Evolutionary conservation across 1,140 invertebrate species (phyloP), one percentile per base, ranked within the genome.

Genomic region (Pogonus chalceus): DNA sequence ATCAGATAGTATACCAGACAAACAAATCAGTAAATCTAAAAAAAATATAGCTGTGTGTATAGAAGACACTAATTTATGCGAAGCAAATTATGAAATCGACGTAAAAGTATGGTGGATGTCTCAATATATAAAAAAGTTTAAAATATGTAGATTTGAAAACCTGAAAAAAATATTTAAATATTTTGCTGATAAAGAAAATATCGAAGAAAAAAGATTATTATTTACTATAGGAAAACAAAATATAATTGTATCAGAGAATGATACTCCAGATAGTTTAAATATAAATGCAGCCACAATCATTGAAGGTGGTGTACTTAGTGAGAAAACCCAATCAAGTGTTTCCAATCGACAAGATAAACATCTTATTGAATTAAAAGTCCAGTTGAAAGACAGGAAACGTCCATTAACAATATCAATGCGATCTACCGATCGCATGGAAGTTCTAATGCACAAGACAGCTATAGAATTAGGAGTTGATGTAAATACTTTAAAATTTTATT

Each of bases 201-300:
- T 59, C 4, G 31, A 55, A 2, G 10, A 23, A 10, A 56, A 61
- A 24, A 50, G 54, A 35, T 31, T 61, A 2, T 47, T 61, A 7
- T 52, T 61, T 14, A 61, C 57, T 1, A 49, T 61, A 1, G n/a
- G n/a, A n/a, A n/a, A n/a, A n/a, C 49, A 53, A 7, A 57, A 59
- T 35, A 31, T 55, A 37, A 52, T 61, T 20, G 20, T 61, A 21
- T 23, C 57, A 35, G 52, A 54, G 10, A 50, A 54, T 16, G 60
- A 61, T 48, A 61, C 60, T 1, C 60, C 60, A n/a, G 54, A 31
- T 53, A 61, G 10, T 59, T 59, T 53, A 59, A 59, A 26, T 55
- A 57, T 61, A 26, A 56, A 51, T 46, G n/a, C 24, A 20, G 50
- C 37, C 37, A 43, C 9, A 12, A 43, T 43, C 4, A 43, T 43